Evolutionary conservation across 1,140 invertebrate species (phyloP), one percentile per base, ranked within the genome.

Genomic region (Zelostemma sp.): DNA sequence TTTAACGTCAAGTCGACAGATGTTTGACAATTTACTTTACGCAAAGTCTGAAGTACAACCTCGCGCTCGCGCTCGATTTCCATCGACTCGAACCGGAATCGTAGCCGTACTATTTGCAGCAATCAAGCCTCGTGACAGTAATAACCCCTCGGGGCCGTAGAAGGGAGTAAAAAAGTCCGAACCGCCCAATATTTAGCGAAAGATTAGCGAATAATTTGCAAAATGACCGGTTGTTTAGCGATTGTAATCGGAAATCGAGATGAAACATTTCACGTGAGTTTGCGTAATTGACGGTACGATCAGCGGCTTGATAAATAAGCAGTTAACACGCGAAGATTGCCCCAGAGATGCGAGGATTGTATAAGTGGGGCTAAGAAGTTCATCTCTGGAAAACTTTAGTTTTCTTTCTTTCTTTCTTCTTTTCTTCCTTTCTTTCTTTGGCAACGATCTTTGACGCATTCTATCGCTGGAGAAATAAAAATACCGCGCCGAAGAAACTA

Each of bases 271-370:
- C 68, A 60, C 68, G 68, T 67, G 62, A 60, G 63, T 38, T 56
- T n/a, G 35, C 61, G 53, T 59, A 72, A 72, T 61, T 72, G 69
- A 68, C 70, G 60, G 65, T 43, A 46, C 60, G 65, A 68, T 68
- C 65, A 41, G 49, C 16, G 33, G 18, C 47, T 46, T 67, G 59
- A 73, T 73, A 73, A 73, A 73, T 69, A 69, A 68, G 65, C 46
- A 35, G 65, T 40, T 49, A 47, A 62, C 70, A 73, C 65, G 71
- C 71, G 58, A 73, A 73, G 71, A 73, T 68, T 57, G 70, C 65
- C 49, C 60, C 40, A 28, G 58, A 66, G 61, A 69, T 69, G 66
- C 50, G 51, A 46, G 47, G 55, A 49, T 50, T 9, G 33, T 25
- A 25, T n/a, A n/a, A 25, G 21, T 25, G 3, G 3, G 21, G 3